A percentile compares a stretch with the other conserved stretches of the same genome.
These are phyloP conservation scores for Pollenia griseotomentosa DNA, from an alignment of 2,888 invertebrate genomes.

Conservation along the genomic window DNA sequence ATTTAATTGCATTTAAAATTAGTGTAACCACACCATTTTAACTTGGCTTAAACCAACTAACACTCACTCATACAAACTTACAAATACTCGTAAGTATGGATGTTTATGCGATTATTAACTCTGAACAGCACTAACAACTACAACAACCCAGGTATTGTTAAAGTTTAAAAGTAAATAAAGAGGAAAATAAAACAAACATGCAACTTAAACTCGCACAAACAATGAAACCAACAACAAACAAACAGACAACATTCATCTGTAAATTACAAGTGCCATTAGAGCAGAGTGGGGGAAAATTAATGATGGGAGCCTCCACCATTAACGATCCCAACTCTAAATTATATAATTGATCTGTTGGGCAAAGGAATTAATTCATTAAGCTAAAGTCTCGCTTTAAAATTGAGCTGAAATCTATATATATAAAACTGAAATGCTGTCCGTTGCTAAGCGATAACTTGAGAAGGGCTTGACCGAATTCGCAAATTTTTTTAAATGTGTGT, in stretches of 20 bases:
- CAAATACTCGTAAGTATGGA: background rate
- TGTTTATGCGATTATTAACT: constrained; percentile 14
- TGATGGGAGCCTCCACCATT: constrained; percentile 43
- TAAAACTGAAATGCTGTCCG: no score
- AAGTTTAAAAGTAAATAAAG: constrained; percentile 2
- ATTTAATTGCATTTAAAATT: constrained; percentile 72
- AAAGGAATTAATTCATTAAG: constrained; percentile 19
- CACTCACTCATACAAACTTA: background rate
- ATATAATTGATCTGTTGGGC: constrained; percentile 26
- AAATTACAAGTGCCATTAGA: constrained; percentile 43
- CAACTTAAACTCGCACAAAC: constrained; percentile 8
- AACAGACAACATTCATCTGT: constrained; percentile 6
- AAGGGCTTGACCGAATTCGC: no score
- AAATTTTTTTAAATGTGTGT: no score
- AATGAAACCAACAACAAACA: no score
- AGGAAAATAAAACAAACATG: constrained; percentile 43
- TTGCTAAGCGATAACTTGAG: no score
- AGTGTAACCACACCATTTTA: constrained; percentile 68
- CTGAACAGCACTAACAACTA: constrained; percentile 73
- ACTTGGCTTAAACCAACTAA: constrained; percentile 29
- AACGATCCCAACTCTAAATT: constrained; percentile 22
- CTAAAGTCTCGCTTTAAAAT: background rate
- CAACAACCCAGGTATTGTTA: constrained; percentile 43
- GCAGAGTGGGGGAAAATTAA: constrained; percentile 32
- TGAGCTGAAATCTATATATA: no score